Conservation (phyloP, 2,113 vertebrate genomes). For the Pteronura brasiliensis region DNA sequence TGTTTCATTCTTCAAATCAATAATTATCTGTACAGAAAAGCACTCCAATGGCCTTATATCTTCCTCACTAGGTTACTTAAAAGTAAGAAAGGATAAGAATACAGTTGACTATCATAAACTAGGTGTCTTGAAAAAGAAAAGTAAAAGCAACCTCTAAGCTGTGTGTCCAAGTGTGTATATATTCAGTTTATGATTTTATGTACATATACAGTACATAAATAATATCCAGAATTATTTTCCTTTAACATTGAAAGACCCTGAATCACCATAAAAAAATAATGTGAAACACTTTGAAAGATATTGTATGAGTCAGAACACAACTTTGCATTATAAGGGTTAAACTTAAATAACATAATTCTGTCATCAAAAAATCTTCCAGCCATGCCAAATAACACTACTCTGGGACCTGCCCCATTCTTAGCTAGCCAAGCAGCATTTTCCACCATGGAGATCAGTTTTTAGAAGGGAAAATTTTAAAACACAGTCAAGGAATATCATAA, state of each 20-base stretch:
- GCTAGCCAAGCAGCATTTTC: not conserved
- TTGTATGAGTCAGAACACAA: not conserved
- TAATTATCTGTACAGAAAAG: conserved; percentile 12
- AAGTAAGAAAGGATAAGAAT: not conserved
- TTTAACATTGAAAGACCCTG: not conserved
- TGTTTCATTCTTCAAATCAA: not conserved
- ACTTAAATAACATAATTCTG: not conserved
- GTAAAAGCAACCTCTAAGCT: not conserved
- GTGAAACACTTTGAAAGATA: not conserved
- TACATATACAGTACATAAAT: not conserved
- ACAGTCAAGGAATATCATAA: not conserved
- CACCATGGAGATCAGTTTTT: not conserved
- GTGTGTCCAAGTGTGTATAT: not conserved
- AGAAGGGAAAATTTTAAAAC: not conserved
- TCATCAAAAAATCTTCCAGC: not conserved
- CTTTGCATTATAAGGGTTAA: not conserved
- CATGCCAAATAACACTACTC: not conserved
- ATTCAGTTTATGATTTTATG: not conserved
- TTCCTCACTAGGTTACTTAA: not conserved
- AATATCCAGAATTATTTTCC: not conserved
- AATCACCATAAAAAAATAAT: not conserved
- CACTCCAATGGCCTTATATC: not conserved
- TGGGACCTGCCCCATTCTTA: not conserved
- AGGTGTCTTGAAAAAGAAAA: not conserved
- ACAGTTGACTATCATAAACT: not conserved